Base-by-base conservation (phyloP, 2,797 vertebrate genomes). In the Typhlichthys eigenmanni region DNA sequence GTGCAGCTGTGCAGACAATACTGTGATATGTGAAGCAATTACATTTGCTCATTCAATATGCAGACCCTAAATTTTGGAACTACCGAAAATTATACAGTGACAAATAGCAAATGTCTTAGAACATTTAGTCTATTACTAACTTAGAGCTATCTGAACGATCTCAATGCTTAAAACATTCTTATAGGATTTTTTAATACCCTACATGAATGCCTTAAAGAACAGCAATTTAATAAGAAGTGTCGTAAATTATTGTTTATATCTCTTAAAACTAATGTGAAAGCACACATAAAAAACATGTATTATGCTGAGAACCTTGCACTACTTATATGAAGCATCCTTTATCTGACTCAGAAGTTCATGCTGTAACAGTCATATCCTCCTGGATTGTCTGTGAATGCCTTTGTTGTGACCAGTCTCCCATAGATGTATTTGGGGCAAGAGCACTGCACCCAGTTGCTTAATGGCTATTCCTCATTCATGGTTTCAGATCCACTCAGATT, bases 381-480 rank as follows among this genome's bases (percentile, higher is more conserved):
- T 76, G 66, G 72, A 75, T 68, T 71, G 47, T 70, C 60, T 62
- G 72, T 72, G 64, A 67, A 79, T 68, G 69, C 69, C 4, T 78
- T 74, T 60, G 68, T 66, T 75, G 61, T 72, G 81, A 79, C 73
- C 82, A 82, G 81, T 79, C 24, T 76, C 62, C 68, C 74, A 86
- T 81, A 72, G 83, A 84, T 84, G 81, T 34, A 38, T 34, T 81
- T 69, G 76, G 74, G 58, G 81, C 70, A 14, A 60, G 75, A 62
- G 62, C 81, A 74, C 65, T 74, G 74, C 83, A 69, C 6, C 55
- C 55, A 57, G 16, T 34, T 45, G 8, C 13, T 43, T 38, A 55
- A 55, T 34, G 32, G n/a, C 38, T 45, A 12, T 74, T 85, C 84
- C 82, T 82, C 78, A 72, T 59, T 86, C 83, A 82, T 83, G 75